Conservation (phyloP, 64 coral and sea anemone species). For the Exaiptasia diaphana region DNA sequence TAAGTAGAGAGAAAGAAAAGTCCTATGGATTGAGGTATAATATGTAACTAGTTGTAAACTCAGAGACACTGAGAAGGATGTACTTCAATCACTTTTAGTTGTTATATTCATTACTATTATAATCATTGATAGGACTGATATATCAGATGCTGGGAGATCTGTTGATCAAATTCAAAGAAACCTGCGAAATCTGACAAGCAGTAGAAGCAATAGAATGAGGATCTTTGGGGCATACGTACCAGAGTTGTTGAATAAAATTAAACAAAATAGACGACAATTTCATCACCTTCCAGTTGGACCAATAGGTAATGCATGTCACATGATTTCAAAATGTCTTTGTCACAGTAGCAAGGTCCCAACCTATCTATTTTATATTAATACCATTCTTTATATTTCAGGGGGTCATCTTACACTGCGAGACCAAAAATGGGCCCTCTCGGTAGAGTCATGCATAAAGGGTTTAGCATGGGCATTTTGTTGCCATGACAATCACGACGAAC, state of each 20-base stretch:
- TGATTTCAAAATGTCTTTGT: too few relatives aligned
- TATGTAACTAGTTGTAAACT: background rate
- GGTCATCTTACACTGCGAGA: conserved; percentile 64
- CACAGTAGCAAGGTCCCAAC: background rate
- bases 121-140: conserved; percentile 59
- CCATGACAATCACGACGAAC: conserved; percentile 72
- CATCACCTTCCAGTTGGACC: conserved; percentile 77
- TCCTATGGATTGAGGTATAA: conserved; percentile 80
- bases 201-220: conserved; percentile 62
- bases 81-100: too few relatives aligned
- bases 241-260: conserved; percentile 62
- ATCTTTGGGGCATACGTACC: conserved; percentile 83
- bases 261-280: conserved; percentile 62
- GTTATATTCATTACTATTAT: background rate
- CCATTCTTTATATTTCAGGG: conserved; percentile 16
- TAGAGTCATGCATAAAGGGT: conserved; percentile 74
- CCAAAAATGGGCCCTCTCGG: conserved; percentile 82
- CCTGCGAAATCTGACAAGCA: conserved; percentile 66
- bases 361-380: background rate
- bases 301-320: conserved; percentile 57
- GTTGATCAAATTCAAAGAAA: conserved; percentile 49
- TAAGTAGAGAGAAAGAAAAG: conserved; percentile 65
- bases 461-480: conserved; percentile 79
- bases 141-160: conserved; percentile 40
- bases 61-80: background rate